These are phyloP conservation scores for Aphrophora alni DNA, from an alignment of 2,888 invertebrate species.

Conservation along the genomic window DNA sequence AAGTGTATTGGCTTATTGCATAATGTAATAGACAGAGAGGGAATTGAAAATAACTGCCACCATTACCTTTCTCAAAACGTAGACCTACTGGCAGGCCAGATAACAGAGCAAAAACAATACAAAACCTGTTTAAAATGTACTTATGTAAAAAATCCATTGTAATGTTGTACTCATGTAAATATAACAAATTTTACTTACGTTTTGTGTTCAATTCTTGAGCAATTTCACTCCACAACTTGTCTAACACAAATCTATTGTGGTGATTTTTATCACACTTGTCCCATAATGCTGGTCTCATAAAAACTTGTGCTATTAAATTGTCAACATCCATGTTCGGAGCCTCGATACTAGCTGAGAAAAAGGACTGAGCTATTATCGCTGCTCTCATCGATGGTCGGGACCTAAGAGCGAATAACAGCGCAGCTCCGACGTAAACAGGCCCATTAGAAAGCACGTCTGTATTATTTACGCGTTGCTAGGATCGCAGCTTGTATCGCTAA, in stretches of 20 bases:
- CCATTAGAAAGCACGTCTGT: constrained; percentile 6
- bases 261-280: not conserved
- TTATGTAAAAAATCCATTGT: not conserved
- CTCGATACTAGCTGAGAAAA: constrained; percentile 30
- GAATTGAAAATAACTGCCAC: not conserved
- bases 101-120: not conserved
- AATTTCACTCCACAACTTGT: not conserved
- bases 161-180: constrained; percentile 10
- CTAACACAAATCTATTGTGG: constrained; percentile 8
- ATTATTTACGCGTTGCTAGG: constrained; percentile 13
- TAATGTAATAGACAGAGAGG: not conserved
- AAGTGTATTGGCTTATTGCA: constrained; percentile 38
- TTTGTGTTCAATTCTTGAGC: not conserved
- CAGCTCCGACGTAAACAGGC: constrained; percentile 10
- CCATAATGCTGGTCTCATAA: not conserved
- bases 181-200: not conserved
- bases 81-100: not conserved
- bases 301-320: constrained; percentile 7
- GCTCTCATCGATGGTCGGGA: constrained; percentile 28
- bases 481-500: constrained; percentile 15
- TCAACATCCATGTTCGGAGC: constrained; percentile 24
- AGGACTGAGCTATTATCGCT: constrained; percentile 24
- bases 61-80: not conserved
- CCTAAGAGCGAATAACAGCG: constrained; percentile 15
- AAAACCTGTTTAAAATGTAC: not conserved